A percentile compares a stretch with the other conserved stretches of the same genome.
Evolutionary conservation across 2,113 vertebrate genomes (phyloP).

Genomic region (Todiramphus chloris): DNA sequence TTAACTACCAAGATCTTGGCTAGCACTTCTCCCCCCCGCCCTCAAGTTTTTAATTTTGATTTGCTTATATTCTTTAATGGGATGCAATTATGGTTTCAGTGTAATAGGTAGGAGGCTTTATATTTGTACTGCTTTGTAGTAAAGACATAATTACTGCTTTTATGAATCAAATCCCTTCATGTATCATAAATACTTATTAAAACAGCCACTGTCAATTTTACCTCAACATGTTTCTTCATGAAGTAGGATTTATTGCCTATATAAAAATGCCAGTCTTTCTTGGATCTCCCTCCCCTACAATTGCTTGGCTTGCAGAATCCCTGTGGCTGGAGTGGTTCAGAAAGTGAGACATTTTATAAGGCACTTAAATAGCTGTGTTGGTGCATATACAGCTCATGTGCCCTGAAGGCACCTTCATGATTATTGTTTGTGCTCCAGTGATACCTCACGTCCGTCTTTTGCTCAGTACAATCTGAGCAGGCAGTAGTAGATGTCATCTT

Average conservation of each 20-base stretch:
- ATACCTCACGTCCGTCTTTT: not conserved
- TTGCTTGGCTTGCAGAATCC: constrained; percentile 61
- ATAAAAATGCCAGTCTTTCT: constrained; percentile 54
- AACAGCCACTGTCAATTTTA: constrained; percentile 62
- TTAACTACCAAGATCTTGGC: constrained; percentile 6
- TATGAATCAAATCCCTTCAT: constrained; percentile 69
- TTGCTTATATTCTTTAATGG: constrained; percentile 66
- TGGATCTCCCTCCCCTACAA: constrained; percentile 22
- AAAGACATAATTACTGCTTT: constrained; percentile 59
- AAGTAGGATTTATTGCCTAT: constrained; percentile 59
- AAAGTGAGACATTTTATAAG: constrained; percentile 20
- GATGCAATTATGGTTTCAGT: constrained; percentile 62
- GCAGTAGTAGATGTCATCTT: not conserved
- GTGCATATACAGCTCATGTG: not conserved
- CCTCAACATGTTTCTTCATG: constrained; percentile 64
- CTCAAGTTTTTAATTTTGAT: constrained; percentile 62
- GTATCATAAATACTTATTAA: constrained; percentile 73
- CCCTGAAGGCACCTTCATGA: not conserved
- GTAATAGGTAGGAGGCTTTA: constrained; percentile 65
- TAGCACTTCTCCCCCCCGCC: not conserved
- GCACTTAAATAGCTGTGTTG: not conserved
- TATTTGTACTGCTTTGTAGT: constrained; percentile 71
- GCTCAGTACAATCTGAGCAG: not conserved
- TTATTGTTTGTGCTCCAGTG: constrained; percentile 1
- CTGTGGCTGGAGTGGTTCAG: constrained; percentile 12